Evolutionary conservation across 1,140 invertebrate genomes (phyloP).

Genomic region (Trichogramma pretiosum): DNA sequence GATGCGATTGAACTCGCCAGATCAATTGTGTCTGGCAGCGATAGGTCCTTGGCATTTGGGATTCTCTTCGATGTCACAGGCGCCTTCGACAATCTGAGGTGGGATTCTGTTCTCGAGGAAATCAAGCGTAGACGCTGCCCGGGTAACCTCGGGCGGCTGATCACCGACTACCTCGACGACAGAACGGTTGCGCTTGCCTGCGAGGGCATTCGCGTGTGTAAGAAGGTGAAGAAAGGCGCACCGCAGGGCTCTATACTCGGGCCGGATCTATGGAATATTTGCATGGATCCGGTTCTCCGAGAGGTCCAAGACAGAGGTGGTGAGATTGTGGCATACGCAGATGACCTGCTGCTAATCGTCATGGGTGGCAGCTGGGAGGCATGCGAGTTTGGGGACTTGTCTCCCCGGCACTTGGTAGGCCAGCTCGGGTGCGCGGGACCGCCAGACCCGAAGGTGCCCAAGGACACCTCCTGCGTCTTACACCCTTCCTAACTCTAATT

Average conservation of each 20-base stretch:
- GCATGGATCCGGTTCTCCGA: neutral
- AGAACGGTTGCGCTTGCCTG: too few species aligned
- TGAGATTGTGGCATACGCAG: too few species aligned
- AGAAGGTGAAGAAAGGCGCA: neutral
- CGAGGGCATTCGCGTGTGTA: too few species aligned
- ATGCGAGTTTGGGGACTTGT: too few species aligned
- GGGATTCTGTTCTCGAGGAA: slow-evolving; percentile 13
- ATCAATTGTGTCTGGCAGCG: neutral
- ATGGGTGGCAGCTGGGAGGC: neutral
- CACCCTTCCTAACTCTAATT: too few species aligned
- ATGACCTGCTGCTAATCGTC: too few species aligned
- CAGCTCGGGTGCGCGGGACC: too few species aligned
- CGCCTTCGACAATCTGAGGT: slow-evolving; percentile 29
- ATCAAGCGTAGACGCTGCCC: slow-evolving; percentile 12
- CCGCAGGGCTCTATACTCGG: neutral
- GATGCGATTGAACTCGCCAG: slow-evolving; percentile 2
- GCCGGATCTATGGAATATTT: neutral
- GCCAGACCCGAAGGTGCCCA: too few species aligned
- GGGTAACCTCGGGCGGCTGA: neutral
- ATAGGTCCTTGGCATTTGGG: neutral
- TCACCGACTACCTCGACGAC: neutral
- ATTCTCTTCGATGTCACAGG: slow-evolving; percentile 25
- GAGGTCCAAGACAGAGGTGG: neutral
- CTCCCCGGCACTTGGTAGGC: too few species aligned
- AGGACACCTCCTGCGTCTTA: too few species aligned